A percentile compares a stretch with the other conserved stretches of the same genome.
Conservation (phyloP, 1,140 invertebrate genomes). For the Aphis craccivora region DNA sequence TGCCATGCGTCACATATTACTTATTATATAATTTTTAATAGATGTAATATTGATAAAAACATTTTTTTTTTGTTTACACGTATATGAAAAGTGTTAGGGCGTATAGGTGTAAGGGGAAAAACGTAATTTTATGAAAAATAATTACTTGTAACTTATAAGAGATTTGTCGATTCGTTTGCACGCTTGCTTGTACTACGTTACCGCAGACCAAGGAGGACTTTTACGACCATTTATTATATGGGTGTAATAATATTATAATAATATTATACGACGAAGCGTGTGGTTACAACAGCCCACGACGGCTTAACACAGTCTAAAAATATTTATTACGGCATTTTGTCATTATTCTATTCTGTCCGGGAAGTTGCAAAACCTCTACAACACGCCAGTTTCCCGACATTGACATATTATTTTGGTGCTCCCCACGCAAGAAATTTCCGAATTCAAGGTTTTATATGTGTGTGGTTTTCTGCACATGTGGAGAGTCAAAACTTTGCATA, state of each 20-base stretch:
- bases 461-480: background rate
- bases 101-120: background rate
- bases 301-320: background rate
- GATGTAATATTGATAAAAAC: no score
- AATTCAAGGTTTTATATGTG: background rate
- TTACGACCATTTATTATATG: conserved; percentile 14
- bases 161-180: background rate
- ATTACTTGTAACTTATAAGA: background rate
- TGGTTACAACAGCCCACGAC: background rate
- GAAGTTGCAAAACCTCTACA: conserved; percentile 22
- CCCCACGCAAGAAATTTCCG: background rate
- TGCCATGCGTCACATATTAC: no score
- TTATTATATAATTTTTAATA: no score
- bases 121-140: background rate
- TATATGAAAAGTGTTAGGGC: no score
- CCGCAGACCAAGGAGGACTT: background rate
- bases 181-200: background rate
- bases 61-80: background rate
- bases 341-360: background rate
- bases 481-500: background rate
- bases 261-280: background rate
- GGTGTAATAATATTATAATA: conserved; percentile 3
- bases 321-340: conserved; percentile 18
- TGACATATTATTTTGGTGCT: conserved; percentile 15
- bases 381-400: background rate